These are phyloP conservation scores for Gasterosteus aculeatus DNA, from an alignment of 2,113 vertebrate genomes.

Conservation along the genomic window DNA sequence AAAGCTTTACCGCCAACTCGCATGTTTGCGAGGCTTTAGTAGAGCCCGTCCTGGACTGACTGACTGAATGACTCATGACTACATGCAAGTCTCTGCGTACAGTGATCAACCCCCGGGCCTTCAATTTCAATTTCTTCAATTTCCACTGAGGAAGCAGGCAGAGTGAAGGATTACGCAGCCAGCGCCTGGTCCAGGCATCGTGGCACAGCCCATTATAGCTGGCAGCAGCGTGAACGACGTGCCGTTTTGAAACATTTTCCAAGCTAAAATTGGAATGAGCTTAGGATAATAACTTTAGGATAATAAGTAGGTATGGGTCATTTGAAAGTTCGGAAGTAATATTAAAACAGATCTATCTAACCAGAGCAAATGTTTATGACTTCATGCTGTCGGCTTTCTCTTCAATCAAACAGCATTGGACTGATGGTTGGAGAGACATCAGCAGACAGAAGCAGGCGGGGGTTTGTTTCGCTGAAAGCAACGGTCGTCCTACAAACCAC, in stretches of 20 bases:
- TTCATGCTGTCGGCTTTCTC: neutral
- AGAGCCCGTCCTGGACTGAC: conserved; percentile 33
- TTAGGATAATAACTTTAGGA: conserved; percentile 21
- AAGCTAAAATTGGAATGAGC: conserved; percentile 13
- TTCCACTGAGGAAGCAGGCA: conserved; percentile 36
- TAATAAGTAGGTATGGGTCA: conserved; percentile 22
- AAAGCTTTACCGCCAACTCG: conserved; percentile 42
- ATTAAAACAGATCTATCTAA: neutral
- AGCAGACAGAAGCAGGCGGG: conserved; percentile 11
- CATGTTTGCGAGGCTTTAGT: conserved; percentile 55
- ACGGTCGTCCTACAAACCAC: neutral
- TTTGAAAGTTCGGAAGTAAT: neutral
- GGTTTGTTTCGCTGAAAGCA: conserved; percentile 9
- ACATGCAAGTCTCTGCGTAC: conserved; percentile 13
- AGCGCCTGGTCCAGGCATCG: conserved; percentile 17
- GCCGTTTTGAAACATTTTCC: conserved; percentile 28
- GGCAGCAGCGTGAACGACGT: conserved; percentile 21
- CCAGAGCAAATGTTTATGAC: neutral
- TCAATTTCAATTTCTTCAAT: conserved; percentile 25
- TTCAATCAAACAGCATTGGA: neutral
- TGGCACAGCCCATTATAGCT: conserved; percentile 36
- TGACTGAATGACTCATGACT: conserved; percentile 30
- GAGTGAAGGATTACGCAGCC: conserved; percentile 22
- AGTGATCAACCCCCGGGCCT: conserved; percentile 35
- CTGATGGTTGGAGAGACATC: neutral